These are phyloP conservation scores for Cistogaster globosa DNA, from an alignment of 2,888 invertebrate genomes.

Conservation along the genomic window DNA sequence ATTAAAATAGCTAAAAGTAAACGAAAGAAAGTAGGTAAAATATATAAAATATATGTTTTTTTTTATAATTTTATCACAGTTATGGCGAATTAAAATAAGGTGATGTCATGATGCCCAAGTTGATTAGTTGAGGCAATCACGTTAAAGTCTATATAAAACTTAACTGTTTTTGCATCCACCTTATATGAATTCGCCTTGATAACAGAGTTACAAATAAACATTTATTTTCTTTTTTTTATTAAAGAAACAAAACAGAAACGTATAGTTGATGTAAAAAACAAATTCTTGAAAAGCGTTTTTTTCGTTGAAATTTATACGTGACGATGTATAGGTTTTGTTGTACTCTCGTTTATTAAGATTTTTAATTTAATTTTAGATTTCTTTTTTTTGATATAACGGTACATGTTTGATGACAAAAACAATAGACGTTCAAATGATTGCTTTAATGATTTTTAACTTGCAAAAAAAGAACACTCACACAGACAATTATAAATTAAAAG, in stretches of 20 bases:
- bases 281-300: slow-evolving; percentile 22
- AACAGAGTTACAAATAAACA: slow-evolving; percentile 12
- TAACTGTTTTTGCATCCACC: no score
- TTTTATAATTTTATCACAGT: slow-evolving; percentile 46
- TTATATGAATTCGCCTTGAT: background rate
- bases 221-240: slow-evolving; percentile 42
- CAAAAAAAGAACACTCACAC: slow-evolving; percentile 29
- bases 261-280: slow-evolving; percentile 24
- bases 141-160: no score
- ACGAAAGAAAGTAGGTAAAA: slow-evolving; percentile 69
- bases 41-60: slow-evolving; percentile 64
- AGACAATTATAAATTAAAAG: slow-evolving; percentile 33
- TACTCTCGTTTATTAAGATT: slow-evolving; percentile 55
- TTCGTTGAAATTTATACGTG: slow-evolving; percentile 51
- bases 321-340: slow-evolving; percentile 71
- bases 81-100: no score
- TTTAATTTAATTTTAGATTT: slow-evolving; percentile 68
- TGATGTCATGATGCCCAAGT: no score
- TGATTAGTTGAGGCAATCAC: no score
- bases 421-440: slow-evolving; percentile 71
- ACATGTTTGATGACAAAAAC: slow-evolving; percentile 31
- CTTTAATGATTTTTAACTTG: slow-evolving; percentile 42
- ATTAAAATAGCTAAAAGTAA: slow-evolving; percentile 71
- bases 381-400: slow-evolving; percentile 61
- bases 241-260: slow-evolving; percentile 28